Evolutionary conservation across 64 coral and sea anemone genomes (phyloP).

Genomic region (Anthopleura sola): DNA sequence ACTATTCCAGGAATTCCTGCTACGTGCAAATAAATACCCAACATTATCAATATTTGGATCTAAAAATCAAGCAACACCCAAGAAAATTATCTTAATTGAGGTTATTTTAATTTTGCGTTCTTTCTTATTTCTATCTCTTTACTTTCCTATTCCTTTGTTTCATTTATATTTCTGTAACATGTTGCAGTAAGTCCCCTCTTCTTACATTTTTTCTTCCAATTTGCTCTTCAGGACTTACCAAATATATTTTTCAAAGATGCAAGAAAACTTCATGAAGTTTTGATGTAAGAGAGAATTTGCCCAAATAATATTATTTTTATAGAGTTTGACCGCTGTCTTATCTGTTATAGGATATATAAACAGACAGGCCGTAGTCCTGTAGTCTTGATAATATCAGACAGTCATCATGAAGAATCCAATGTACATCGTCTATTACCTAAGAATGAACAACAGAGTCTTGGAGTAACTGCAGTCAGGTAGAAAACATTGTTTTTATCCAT

Average conservation of each 20-base stretch:
- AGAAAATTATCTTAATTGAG: slow-evolving; percentile 90
- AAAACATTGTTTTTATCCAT: neutral
- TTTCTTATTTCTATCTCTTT: neutral
- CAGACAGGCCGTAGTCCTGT: slow-evolving; percentile 67
- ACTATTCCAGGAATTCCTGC: slow-evolving; percentile 83
- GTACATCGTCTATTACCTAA: slow-evolving; percentile 83
- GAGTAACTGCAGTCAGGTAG: slow-evolving; percentile 74
- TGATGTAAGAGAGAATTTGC: slow-evolving; percentile 34
- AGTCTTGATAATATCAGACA: slow-evolving; percentile 94
- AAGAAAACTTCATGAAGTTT: slow-evolving; percentile 68
- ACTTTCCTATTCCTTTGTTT: neutral
- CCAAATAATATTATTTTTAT: neutral
- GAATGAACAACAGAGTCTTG: slow-evolving; percentile 54
- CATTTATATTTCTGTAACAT: neutral
- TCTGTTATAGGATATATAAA: slow-evolving; percentile 52
- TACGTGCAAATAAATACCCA: slow-evolving; percentile 94
- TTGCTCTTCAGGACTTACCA: slow-evolving; percentile 69
- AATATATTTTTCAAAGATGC: slow-evolving; percentile 90
- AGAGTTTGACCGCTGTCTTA: neutral
- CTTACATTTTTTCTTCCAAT: neutral
- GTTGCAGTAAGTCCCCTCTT: no score
- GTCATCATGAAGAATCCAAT: slow-evolving; percentile 83
- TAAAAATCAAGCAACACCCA: neutral
- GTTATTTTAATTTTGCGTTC: slow-evolving; percentile 24
- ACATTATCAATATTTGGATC: slow-evolving; percentile 68